Conservation (phyloP, 2,888 invertebrate genomes). For the Blomia tropicalis region DNA sequence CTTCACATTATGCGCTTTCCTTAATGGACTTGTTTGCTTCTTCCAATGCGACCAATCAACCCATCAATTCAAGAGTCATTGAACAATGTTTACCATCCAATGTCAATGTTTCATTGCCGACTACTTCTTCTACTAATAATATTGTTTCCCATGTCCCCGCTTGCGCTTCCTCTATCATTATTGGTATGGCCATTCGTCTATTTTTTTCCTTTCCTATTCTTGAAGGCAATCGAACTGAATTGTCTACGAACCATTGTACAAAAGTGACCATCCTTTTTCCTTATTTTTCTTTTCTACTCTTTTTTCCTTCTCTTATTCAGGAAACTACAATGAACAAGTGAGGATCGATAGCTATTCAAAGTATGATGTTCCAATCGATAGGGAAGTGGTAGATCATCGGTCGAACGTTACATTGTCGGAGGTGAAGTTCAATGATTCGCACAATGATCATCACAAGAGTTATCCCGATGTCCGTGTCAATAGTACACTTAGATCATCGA, state of each 20-base stretch:
- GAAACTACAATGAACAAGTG: background rate
- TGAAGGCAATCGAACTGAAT: too few relatives aligned
- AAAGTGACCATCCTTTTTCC: slow-evolving; percentile 3
- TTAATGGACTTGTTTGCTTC: slow-evolving; percentile 11
- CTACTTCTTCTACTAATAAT: background rate
- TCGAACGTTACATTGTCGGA: background rate
- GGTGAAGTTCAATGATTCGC: background rate
- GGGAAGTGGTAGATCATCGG: background rate
- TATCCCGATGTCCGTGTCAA: slow-evolving; percentile 8
- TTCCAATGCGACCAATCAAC: background rate
- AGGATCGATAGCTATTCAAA: background rate
- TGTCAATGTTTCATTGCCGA: background rate
- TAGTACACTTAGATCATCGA: slow-evolving; percentile 5
- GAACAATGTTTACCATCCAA: background rate
- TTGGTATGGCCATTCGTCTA: slow-evolving; percentile 4
- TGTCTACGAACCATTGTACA: background rate
- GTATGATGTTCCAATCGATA: background rate
- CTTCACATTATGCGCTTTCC: slow-evolving; percentile 7
- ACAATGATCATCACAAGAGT: slow-evolving; percentile 13
- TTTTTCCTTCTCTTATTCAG: background rate
- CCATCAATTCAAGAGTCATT: background rate
- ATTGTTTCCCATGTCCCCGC: slow-evolving; percentile 14
- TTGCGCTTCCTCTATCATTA: background rate
- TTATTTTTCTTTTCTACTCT: too few relatives aligned
- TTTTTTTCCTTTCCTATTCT: background rate